phyloP scores from a whole-genome alignment of 2,888 invertebrate species.

The Oeneis ivallda region DNA sequence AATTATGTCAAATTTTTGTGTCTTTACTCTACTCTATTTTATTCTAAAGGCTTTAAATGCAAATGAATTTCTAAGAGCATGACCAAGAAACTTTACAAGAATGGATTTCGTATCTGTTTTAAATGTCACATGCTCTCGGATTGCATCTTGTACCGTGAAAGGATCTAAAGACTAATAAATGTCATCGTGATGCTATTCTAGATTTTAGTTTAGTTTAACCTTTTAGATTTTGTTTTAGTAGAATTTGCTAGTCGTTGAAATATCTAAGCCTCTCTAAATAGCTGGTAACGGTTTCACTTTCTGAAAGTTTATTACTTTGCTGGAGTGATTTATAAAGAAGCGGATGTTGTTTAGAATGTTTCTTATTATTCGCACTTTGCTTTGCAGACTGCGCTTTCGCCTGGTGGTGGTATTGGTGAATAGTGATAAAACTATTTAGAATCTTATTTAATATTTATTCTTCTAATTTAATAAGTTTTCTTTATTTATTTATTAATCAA shows the following conservation, averaged over 20 bases:
- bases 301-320: conserved; percentile 14
- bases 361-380: conserved; percentile 11
- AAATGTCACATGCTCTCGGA: conserved; percentile 60
- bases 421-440: background rate
- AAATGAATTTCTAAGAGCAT: background rate
- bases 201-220: conserved; percentile 53
- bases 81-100: conserved; percentile 2
- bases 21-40: background rate
- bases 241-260: conserved; percentile 16
- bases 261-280: conserved; percentile 16
- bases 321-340: conserved; percentile 18
- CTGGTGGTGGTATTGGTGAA: too few species aligned
- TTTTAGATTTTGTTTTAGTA: conserved; percentile 26
- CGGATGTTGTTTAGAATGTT: conserved; percentile 15
- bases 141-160: conserved; percentile 53
- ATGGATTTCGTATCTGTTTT: conserved; percentile 41
- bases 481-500: background rate
- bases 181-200: conserved; percentile 66
- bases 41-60: background rate
- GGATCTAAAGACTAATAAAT: conserved; percentile 62
- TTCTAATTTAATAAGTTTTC: too few species aligned
- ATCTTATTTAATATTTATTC: too few species aligned
- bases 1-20: too few species aligned
- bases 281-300: conserved; percentile 9
- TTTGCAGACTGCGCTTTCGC: too few species aligned